Evolutionary conservation across 2,113 vertebrate genomes (phyloP), one percentile per base, ranked within the genome.

Genomic region (Anarrhichthys ocellatus): DNA sequence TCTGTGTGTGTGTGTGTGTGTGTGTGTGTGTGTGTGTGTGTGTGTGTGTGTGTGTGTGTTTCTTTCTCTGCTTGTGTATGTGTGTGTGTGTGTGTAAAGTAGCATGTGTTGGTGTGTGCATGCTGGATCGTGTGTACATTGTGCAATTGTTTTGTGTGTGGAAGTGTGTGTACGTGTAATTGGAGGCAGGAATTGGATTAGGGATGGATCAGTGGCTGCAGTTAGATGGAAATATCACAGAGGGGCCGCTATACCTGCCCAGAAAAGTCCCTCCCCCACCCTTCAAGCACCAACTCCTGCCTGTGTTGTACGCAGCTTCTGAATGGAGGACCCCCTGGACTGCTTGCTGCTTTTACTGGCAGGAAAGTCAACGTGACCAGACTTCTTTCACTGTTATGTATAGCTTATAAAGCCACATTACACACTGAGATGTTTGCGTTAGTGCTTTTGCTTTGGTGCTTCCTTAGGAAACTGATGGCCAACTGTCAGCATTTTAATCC

Each of bases 171-270:
- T 68, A 70, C 84, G 65, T 86, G 73, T 87, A 88, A 89, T 90
- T 90, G 83, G 78, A 81, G 84, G 67, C 76, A 85, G 73, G 76
- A 85, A 93, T 92, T 88, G 88, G 88, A 91, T 94, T 91, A 91
- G 85, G 74, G 74, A 92, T 15, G 84, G 91, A 88, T 93, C 88
- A 89, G 80, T 70, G 36, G 76, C 34, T 11, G 1, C 79, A 52
- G 75, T 85, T 83, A 88, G 80, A 91, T 89, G 78, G 74, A 89
- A 91, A 89, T 90, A 90, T 92, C 86, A 81, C 80, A 69, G 48
- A 67, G 75, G 76, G 76, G 68, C 63, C 0, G 7, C 63, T 84
- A 29, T 29, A 86, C 89, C 85, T 90, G 69, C 54, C 42, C 59
- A 83, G 76, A 79, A 77, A 59, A 70, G 58, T 59, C 69, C 64